Percentiles rank a stretch among this genome's conserved stretches.
Evolutionary conservation across 2,888 invertebrate species (phyloP).

Genomic region (Caenorhabditis sulstoni): DNA sequence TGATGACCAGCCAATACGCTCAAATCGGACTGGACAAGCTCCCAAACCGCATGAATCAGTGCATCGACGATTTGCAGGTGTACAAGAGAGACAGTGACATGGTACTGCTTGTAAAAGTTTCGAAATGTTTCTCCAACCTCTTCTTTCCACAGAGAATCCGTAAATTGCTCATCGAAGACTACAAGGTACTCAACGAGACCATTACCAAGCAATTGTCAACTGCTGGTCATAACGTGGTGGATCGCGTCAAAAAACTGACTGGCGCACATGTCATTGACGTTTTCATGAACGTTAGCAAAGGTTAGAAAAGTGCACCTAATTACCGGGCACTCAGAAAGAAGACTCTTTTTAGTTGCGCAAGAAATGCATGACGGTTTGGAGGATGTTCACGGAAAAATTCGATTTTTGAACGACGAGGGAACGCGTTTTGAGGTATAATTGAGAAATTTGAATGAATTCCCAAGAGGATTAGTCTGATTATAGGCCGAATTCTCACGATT

Average conservation of each 20-base stretch:
- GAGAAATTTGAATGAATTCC: not conserved
- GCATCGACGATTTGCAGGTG: slow-evolving; percentile 77
- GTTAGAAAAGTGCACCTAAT: slow-evolving; percentile 22
- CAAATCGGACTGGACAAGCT: slow-evolving; percentile 77
- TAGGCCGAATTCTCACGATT: slow-evolving; percentile 71
- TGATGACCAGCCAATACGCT: slow-evolving; percentile 78
- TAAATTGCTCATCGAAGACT: slow-evolving; percentile 77
- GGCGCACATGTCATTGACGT: slow-evolving; percentile 76
- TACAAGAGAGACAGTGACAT: slow-evolving; percentile 77
- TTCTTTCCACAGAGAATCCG: slow-evolving; percentile 72
- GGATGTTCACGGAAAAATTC: slow-evolving; percentile 55
- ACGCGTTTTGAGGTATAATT: slow-evolving; percentile 58
- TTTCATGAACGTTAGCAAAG: slow-evolving; percentile 68
- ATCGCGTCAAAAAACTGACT: slow-evolving; percentile 73
- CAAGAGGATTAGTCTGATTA: slow-evolving; percentile 20
- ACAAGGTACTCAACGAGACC: slow-evolving; percentile 70
- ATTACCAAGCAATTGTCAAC: slow-evolving; percentile 65
- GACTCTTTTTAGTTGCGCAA: slow-evolving; percentile 61
- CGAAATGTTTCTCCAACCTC: not conserved
- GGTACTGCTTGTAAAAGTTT: slow-evolving; percentile 56
- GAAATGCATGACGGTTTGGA: slow-evolving; percentile 57
- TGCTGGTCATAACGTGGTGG: slow-evolving; percentile 72
- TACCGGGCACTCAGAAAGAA: not conserved
- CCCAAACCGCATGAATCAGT: slow-evolving; percentile 77
- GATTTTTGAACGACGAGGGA: slow-evolving; percentile 64